phyloP scores from a whole-genome alignment of 2,888 invertebrate species.

The Argyra leucocephala region DNA sequence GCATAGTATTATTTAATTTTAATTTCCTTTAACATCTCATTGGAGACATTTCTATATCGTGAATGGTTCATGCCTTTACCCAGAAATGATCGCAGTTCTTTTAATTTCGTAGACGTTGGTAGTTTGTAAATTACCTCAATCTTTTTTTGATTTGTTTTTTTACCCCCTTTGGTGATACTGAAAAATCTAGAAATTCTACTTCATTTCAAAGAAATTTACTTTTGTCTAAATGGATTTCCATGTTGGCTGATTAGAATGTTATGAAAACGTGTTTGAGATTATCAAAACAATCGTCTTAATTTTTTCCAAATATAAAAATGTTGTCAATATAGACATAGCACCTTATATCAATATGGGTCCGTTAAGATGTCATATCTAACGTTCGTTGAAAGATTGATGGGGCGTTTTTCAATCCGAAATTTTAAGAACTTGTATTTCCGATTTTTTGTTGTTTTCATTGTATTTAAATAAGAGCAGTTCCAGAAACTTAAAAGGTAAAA shows the following conservation, averaged over 20 bases:
- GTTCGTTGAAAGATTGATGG: conserved; percentile 13
- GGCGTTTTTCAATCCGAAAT: too few species aligned
- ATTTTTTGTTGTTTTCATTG: too few species aligned
- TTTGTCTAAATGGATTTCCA: too few species aligned
- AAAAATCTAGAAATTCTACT: neutral
- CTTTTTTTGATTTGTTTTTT: neutral
- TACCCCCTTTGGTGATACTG: neutral
- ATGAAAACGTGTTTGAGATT: conserved; percentile 7
- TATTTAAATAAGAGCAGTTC: too few species aligned
- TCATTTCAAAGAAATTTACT: neutral
- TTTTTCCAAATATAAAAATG: conserved; percentile 9
- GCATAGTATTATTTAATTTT: too few species aligned
- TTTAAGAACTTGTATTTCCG: neutral
- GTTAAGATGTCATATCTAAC: conserved; percentile 12
- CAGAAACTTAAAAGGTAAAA: too few species aligned
- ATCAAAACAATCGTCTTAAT: conserved; percentile 8
- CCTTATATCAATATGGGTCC: neutral
- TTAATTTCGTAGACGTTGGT: neutral
- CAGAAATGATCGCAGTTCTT: neutral
- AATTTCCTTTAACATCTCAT: too few species aligned
- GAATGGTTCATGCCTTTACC: too few species aligned
- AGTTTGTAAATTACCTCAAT: neutral
- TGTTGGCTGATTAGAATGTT: conserved; percentile 5
- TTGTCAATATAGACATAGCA: conserved; percentile 14
- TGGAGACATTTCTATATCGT: too few species aligned